These are phyloP conservation scores for Scalopus aquaticus DNA, from an alignment of 2,113 vertebrate genomes.

Conservation along the genomic window DNA sequence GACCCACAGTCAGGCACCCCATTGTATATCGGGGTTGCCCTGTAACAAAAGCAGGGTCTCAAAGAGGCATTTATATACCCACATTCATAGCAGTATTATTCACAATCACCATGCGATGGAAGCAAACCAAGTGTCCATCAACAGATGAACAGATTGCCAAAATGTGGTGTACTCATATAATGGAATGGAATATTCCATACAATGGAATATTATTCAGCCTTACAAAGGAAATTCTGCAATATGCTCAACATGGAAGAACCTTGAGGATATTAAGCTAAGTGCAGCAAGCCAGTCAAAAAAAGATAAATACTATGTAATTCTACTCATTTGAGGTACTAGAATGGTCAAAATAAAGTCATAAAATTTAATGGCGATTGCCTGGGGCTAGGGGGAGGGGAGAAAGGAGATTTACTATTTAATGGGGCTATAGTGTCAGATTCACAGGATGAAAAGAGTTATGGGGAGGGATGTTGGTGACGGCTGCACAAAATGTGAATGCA, in stretches of 20 bases:
- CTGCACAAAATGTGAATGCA: not conserved
- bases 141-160: not conserved
- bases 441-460: not conserved
- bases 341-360: not conserved
- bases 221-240: not conserved
- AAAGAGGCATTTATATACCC: not conserved
- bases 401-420: not conserved
- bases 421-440: not conserved
- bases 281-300: not conserved
- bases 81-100: not conserved
- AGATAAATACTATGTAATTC: not conserved
- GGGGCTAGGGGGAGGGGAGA: not conserved
- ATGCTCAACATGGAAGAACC: not conserved
- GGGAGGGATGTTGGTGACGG: not conserved
- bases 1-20: too few relatives aligned
- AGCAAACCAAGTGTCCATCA: not conserved
- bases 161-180: not conserved
- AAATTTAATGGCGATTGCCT: not conserved
- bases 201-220: not conserved
- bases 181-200: too few relatives aligned
- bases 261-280: not conserved
- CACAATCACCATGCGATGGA: not conserved
- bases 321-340: not conserved
- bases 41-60: not conserved
- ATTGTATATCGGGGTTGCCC: too few relatives aligned